A percentile compares a stretch with the other conserved stretches of the same genome.
These are phyloP conservation scores for Thinocorus orbignyianus DNA, from an alignment of 2,113 vertebrate species.

Conservation along the genomic window DNA sequence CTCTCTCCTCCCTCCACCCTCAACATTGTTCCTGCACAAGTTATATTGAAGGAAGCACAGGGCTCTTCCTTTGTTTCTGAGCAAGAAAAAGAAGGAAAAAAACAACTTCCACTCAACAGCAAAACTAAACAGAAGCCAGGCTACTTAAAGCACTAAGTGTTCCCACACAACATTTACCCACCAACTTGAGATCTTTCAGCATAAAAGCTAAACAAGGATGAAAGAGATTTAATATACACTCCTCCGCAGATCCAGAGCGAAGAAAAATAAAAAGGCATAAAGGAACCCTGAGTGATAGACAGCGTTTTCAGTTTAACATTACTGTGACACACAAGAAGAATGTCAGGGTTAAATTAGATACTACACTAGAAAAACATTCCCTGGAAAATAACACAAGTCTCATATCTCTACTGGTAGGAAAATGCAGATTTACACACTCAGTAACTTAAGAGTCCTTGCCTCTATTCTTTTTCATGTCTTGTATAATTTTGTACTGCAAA, in stretches of 20 bases:
- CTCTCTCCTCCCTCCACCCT: slow-evolving; percentile 11
- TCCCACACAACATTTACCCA: slow-evolving; percentile 74
- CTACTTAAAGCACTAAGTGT: slow-evolving; percentile 63
- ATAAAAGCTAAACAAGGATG: slow-evolving; percentile 48
- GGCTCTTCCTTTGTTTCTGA: slow-evolving; percentile 78
- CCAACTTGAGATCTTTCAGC: slow-evolving; percentile 66
- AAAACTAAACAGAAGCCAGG: slow-evolving; percentile 65
- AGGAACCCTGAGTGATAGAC: not conserved
- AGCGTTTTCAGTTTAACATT: not conserved
- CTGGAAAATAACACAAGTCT: slow-evolving; percentile 2
- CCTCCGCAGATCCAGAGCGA: not conserved
- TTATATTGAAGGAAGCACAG: slow-evolving; percentile 57
- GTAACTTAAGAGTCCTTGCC: not conserved
- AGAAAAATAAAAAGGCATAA: slow-evolving; percentile 23
- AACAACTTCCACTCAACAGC: slow-evolving; percentile 49
- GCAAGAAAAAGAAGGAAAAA: slow-evolving; percentile 52
- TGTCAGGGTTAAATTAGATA: slow-evolving; percentile 52
- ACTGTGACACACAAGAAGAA: slow-evolving; percentile 23
- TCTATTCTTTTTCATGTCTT: not conserved
- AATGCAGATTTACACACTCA: not conserved
- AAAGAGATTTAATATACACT: slow-evolving; percentile 41
- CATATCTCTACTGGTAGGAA: not conserved
- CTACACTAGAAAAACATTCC: not conserved
- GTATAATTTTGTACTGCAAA: not conserved
- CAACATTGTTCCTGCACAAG: slow-evolving; percentile 40